Evolutionary conservation across 2,888 invertebrate genomes (phyloP), one percentile per base, ranked within the genome.

Genomic region (Platycheirus albimanus): DNA sequence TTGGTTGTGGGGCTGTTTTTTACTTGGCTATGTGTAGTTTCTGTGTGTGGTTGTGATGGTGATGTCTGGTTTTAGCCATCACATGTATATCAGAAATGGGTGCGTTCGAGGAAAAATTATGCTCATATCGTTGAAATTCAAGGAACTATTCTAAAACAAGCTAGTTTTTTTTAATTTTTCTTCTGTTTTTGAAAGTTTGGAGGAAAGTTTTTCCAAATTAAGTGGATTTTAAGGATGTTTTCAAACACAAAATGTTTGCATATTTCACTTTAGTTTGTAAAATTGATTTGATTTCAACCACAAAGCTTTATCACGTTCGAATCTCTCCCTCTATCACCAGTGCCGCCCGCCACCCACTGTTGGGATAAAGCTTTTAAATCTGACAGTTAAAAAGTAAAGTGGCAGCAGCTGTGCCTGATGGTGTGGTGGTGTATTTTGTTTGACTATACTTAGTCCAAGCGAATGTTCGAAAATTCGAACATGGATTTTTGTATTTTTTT

Each of bases 391-490:
- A 52, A 71, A 71, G 61, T 61, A 69, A 63, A 36, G 43, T 61
- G 30, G 61, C 45, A 61, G 8, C 61, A 61, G 61, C 61, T 61
- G 61, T n/a, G n/a, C n/a, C n/a, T n/a, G n/a, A n/a, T n/a, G 61
- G 3, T 45, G 3, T 13, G 13, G 20, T 38, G 41, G 13, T 41
- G 11, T 19, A 15, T 15, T 3, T 24, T 24, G n/a, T 24, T 15
- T 58, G 2, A 33, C n/a, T 38, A 3, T 20, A n/a, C 38, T 54
- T 54, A 24, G 24, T 8, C 38, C 0, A 66, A 64, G 64, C 56
- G 56, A 28, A 61, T 66, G 77, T 81, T 81, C 81, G 81, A 81
- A 81, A 49, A 43, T 81, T 81, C 81, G 81, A 81, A 81, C 61
- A 80, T 47, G 66, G 45, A 56, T 1, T 24, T 66, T 7, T 33